Evolutionary conservation across 2,113 vertebrate genomes (phyloP).

Genomic region (Poecile atricapillus): DNA sequence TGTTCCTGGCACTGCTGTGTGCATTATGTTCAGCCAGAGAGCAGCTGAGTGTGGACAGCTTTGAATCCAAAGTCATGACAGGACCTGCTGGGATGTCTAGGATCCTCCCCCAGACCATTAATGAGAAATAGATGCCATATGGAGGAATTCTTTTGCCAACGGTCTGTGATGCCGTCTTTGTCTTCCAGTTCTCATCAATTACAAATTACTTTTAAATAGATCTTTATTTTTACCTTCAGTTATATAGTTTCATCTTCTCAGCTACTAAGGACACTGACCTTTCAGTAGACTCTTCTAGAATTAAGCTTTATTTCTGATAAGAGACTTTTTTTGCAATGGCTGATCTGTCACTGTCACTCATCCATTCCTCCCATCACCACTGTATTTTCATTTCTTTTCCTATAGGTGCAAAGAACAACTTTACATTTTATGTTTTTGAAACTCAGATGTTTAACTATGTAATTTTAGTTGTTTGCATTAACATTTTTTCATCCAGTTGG

Average conservation of each 20-base stretch:
- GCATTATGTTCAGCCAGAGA: constrained; percentile 30
- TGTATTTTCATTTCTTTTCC: neutral
- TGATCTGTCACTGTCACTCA: neutral
- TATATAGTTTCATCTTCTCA: neutral
- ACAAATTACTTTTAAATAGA: neutral
- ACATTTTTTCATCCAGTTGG: neutral
- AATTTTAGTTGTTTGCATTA: neutral
- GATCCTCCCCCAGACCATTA: constrained; percentile 55
- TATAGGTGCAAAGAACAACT: neutral
- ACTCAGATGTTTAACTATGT: neutral
- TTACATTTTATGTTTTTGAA: neutral
- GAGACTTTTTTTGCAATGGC: neutral
- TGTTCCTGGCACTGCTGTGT: neutral
- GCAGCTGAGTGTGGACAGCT: constrained; percentile 42
- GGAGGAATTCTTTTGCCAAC: constrained; percentile 47
- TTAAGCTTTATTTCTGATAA: neutral
- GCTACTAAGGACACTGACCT: neutral
- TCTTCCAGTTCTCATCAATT: constrained; percentile 29
- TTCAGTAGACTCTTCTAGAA: neutral
- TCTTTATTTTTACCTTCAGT: constrained; percentile 6
- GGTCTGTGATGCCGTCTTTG: neutral
- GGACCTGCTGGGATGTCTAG: constrained; percentile 34
- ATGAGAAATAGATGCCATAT: constrained; percentile 63
- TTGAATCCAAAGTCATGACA: neutral
- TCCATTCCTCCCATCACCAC: neutral